Conservation (phyloP, 2,113 vertebrate species). For the Passer montanus region DNA sequence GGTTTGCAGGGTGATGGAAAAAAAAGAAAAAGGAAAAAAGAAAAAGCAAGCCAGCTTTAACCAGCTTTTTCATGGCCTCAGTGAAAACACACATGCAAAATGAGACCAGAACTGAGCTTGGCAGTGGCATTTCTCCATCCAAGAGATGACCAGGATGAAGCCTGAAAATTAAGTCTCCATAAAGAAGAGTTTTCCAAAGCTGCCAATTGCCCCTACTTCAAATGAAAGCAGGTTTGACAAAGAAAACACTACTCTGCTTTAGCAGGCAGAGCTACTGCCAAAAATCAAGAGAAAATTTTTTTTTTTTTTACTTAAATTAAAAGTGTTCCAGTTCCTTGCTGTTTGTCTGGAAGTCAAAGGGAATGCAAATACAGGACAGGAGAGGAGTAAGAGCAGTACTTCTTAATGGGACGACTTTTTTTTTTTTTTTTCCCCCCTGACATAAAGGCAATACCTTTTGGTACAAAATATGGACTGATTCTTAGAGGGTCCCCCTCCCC, state of each 20-base stretch:
- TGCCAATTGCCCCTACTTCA: not conserved
- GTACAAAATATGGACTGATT: not conserved
- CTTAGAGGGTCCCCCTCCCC: not conserved
- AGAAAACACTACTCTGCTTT: not conserved
- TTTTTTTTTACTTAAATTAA: not conserved
- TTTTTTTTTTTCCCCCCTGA: not conserved
- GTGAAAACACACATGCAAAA: not conserved
- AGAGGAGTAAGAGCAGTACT: accelerated
- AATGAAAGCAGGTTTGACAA: constrained; percentile 10
- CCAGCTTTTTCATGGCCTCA: not conserved
- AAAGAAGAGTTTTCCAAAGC: not conserved
- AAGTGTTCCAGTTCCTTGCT: not conserved
- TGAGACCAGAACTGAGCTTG: not conserved
- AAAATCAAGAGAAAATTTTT: not conserved
- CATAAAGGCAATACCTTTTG: not conserved
- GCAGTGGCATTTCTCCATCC: not conserved
- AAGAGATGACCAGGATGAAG: not conserved
- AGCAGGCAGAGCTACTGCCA: not conserved
- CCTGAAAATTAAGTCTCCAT: not conserved
- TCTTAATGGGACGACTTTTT: not conserved
- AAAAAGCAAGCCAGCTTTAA: not conserved
- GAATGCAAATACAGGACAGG: not conserved
- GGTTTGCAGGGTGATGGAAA: not conserved
- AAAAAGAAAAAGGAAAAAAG: accelerated
- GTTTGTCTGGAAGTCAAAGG: not conserved